Evolutionary conservation across 2,113 vertebrate genomes (phyloP).

Genomic region (Scomber scombrus): DNA sequence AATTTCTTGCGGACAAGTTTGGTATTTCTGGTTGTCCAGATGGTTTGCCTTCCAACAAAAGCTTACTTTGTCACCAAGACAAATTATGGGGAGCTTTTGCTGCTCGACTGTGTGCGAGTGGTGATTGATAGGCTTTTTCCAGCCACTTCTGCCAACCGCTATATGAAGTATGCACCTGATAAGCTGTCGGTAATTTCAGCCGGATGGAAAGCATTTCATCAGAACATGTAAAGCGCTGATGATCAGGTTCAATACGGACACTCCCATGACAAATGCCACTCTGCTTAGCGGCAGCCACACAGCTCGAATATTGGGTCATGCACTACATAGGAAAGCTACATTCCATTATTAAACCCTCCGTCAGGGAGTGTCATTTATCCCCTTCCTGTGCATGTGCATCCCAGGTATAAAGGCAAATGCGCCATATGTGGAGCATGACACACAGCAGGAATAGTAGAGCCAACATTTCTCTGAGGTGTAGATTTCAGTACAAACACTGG

Average conservation of each 20-base stretch:
- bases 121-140: conserved; percentile 69
- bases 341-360: conserved; percentile 29
- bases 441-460: conserved; percentile 7
- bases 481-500: conserved; percentile 40
- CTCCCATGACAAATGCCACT: conserved; percentile 41
- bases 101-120: conserved; percentile 41
- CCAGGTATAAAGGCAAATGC: conserved; percentile 31
- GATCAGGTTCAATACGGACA: conserved; percentile 45
- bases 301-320: conserved; percentile 35
- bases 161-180: conserved; percentile 60
- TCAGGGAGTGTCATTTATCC: background rate
- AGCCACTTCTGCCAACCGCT: conserved; percentile 40
- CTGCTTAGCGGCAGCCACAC: conserved; percentile 4
- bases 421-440: conserved; percentile 21
- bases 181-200: conserved; percentile 64
- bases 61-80: conserved; percentile 52
- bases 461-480: conserved; percentile 25
- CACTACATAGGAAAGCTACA: conserved; percentile 22
- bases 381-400: conserved; percentile 10
- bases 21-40: conserved; percentile 36
- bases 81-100: conserved; percentile 43
- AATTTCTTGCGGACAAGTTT: background rate
- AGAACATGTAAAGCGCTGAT: conserved; percentile 46
- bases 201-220: conserved; percentile 62
- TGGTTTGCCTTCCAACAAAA: conserved; percentile 44